These are phyloP conservation scores for Ennomos erosarius DNA, from an alignment of 2,888 invertebrate species.

Conservation along the genomic window DNA sequence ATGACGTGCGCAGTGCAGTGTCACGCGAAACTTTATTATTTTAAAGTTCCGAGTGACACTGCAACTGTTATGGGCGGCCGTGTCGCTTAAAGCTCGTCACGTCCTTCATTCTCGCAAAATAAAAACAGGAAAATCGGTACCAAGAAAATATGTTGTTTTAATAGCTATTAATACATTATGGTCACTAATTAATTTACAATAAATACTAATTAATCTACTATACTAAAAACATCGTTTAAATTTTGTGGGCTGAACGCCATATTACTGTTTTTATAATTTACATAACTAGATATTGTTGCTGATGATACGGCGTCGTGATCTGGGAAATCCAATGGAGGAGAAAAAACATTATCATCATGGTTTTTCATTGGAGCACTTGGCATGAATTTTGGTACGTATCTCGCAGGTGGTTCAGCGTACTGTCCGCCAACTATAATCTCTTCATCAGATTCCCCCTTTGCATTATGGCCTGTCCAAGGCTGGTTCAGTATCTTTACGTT, in stretches of 20 bases:
- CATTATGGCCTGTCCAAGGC: constrained; percentile 50
- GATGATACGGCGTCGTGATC: constrained; percentile 55
- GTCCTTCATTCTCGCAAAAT: too few species aligned
- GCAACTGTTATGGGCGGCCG: too few species aligned
- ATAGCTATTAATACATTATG: constrained; percentile 3
- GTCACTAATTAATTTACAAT: constrained; percentile 6
- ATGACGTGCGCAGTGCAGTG: too few species aligned
- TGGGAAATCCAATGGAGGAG: constrained; percentile 43
- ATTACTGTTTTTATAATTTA: constrained; percentile 77
- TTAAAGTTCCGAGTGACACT: too few species aligned
- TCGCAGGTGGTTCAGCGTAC: constrained; percentile 76
- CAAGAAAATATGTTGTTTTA: neutral
- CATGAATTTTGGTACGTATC: constrained; percentile 58
- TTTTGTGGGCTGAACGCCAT: constrained; percentile 80
- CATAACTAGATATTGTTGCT: constrained; percentile 67
- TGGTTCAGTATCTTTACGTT: constrained; percentile 46
- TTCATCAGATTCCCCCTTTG: constrained; percentile 39
- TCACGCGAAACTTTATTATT: too few species aligned
- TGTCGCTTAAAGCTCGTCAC: too few species aligned
- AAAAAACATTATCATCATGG: constrained; percentile 52
- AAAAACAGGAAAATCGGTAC: neutral
- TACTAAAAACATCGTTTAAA: constrained; percentile 78
- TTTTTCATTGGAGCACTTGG: constrained; percentile 50
- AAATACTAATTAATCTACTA: constrained; percentile 58
- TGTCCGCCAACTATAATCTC: constrained; percentile 70